A percentile compares a stretch with the other conserved stretches of the same genome.
Evolutionary conservation across 1,140 invertebrate species (phyloP).

Genomic region (Psix sp.): DNA sequence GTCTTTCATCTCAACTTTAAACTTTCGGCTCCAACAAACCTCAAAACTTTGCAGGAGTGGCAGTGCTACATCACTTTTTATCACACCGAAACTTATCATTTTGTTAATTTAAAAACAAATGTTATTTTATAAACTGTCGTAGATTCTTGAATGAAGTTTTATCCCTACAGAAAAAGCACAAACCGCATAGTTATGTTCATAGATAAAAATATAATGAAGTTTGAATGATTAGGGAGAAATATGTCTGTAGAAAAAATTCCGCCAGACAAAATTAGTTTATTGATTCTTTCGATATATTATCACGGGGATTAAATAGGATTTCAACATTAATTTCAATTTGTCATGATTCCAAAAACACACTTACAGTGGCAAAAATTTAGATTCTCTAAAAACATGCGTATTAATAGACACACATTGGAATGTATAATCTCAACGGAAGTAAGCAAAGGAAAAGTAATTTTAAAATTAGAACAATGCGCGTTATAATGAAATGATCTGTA

Average conservation of each 20-base stretch:
- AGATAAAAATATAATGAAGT: slow-evolving; percentile 3
- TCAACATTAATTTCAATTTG: slow-evolving; percentile 54
- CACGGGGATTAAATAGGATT: slow-evolving; percentile 6
- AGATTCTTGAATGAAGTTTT: no score
- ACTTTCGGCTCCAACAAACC: slow-evolving; percentile 51
- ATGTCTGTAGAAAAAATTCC: no score
- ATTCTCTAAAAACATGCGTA: slow-evolving; percentile 16
- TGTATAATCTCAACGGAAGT: slow-evolving; percentile 27
- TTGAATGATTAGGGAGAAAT: no score
- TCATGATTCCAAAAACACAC: slow-evolving; percentile 39
- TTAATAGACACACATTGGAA: slow-evolving; percentile 19
- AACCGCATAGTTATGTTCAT: not conserved
- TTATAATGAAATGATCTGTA: no score
- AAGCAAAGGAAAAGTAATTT: slow-evolving; percentile 26
- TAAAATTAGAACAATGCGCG: slow-evolving; percentile 5
- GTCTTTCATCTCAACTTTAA: slow-evolving; percentile 48
- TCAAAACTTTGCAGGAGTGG: slow-evolving; percentile 34
- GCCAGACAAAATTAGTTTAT: no score
- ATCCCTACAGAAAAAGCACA: no score
- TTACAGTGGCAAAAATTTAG: slow-evolving; percentile 25
- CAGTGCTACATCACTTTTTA: slow-evolving; percentile 36
- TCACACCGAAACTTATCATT: slow-evolving; percentile 21
- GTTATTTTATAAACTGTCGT: slow-evolving; percentile 26
- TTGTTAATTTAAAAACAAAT: slow-evolving; percentile 32
- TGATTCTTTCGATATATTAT: slow-evolving; percentile 37